Evolutionary conservation across 2,888 invertebrate genomes (phyloP).

Genomic region (Temnothorax ravouxi): DNA sequence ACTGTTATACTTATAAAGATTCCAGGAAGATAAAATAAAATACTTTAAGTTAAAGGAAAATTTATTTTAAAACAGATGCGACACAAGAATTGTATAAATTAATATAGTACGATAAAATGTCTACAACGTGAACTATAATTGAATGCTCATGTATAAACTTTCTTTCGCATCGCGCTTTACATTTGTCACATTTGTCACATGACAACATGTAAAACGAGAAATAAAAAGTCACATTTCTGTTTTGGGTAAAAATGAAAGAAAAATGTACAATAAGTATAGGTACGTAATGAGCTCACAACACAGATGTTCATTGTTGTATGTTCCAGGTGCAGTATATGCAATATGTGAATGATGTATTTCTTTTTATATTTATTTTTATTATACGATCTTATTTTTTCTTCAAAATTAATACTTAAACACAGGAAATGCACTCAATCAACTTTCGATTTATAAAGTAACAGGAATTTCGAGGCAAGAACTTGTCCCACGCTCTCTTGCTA

Average conservation of each 20-base stretch:
- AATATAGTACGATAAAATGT: background rate
- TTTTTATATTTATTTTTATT: background rate
- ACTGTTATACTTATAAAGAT: background rate
- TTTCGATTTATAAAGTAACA: constrained; percentile 68
- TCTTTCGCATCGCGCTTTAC: background rate
- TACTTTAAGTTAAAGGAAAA: background rate
- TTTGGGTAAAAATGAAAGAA: background rate
- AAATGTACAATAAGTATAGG: background rate
- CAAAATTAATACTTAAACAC: constrained; percentile 20
- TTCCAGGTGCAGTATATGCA: background rate
- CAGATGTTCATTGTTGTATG: background rate
- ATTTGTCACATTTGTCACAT: background rate
- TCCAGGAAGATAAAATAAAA: background rate
- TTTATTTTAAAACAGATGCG: background rate
- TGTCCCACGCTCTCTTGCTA: constrained; percentile 47
- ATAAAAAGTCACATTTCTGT: background rate
- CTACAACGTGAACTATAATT: background rate
- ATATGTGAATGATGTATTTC: background rate
- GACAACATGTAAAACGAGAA: background rate
- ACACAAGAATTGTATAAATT: constrained; percentile 5
- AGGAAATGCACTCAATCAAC: constrained; percentile 43
- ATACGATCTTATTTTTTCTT: background rate
- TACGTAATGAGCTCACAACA: background rate
- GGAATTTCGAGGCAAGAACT: constrained; percentile 56
- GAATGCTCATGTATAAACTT: background rate